phyloP scores from a whole-genome alignment of 2,888 invertebrate species.

The Eulithis prunata region DNA sequence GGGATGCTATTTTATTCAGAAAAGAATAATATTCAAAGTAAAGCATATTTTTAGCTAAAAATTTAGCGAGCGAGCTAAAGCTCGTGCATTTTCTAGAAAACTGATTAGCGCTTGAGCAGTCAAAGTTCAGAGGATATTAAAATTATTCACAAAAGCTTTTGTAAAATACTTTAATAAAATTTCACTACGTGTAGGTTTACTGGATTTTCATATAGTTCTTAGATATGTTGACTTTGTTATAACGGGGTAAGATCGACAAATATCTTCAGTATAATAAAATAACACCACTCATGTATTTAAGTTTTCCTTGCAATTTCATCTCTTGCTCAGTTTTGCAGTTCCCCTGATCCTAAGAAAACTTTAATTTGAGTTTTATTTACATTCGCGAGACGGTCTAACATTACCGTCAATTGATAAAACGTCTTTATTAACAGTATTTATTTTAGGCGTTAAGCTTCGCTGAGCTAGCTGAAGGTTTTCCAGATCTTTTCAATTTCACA shows the following conservation, averaged over 20 bases:
- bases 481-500: slow-evolving; percentile 6
- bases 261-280: not conserved
- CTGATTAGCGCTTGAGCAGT: slow-evolving; percentile 9
- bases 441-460: slow-evolving; percentile 43
- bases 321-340: slow-evolving; percentile 26
- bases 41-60: not conserved
- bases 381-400: slow-evolving; percentile 48
- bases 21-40: slow-evolving; percentile 18
- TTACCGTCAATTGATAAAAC: slow-evolving; percentile 48
- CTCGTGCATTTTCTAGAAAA: slow-evolving; percentile 6
- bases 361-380: slow-evolving; percentile 59
- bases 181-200: not conserved
- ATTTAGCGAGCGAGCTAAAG: slow-evolving; percentile 8
- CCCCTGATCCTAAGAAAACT: slow-evolving; percentile 47
- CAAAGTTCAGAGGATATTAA: slow-evolving; percentile 3
- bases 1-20: slow-evolving; percentile 23
- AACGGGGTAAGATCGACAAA: slow-evolving; percentile 4
- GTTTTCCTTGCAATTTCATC: slow-evolving; percentile 6
- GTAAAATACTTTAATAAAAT: slow-evolving; percentile 1
- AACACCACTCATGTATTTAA: slow-evolving; percentile 9
- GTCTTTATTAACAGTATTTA: slow-evolving; percentile 56
- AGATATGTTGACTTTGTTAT: not conserved
- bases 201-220: not conserved
- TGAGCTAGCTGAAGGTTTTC: slow-evolving; percentile 29
- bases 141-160: slow-evolving; percentile 10